Base-by-base conservation (phyloP, 2,113 vertebrate species). In the Mobula hypostoma region DNA sequence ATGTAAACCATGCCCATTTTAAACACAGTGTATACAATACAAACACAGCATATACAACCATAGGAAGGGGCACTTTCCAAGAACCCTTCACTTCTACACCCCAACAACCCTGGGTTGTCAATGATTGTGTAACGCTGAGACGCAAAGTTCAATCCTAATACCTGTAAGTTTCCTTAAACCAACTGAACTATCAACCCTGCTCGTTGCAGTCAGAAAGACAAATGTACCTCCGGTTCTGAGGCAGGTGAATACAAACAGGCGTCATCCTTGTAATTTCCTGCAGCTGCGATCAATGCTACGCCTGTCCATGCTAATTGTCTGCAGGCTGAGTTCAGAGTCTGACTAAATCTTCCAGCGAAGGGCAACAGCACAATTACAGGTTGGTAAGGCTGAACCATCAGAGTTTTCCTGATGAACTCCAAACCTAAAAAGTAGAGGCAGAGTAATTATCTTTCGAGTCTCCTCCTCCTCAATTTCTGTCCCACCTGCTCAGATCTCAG, bases 211-310 rank as follows among this genome's bases (percentile, higher is more conserved):
- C 7, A 11, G 82, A 85, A 85, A 7, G 24, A 12, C 63, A 27
- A 93, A 56, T 92, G 0, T 94, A 98, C 98, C 97, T 98, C 98
- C 0, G 97, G 97, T 95, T 98, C 98, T 0, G 98, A 98, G 0
- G 98, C 98, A 0, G 98, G 98, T 0, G 98, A 99, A 95, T 98
- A 98, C 27, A 97, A 95, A 80, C 98, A 98, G 94, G 98, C 97
- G 0, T 98, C 97, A 0, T 98, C 97, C 94, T 96, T 96, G 96
- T 98, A 97, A 95, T 99, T 99, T 21, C 98, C 98, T 0, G 98
- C 98, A 0, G 98, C 98, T 0, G 97, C 96, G 0, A 99, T 96
- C 87, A 98, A 7, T 80, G 96, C 96, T 0, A 95, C 97, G 0
- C 98, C 97, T 0, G 36, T 87, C 1, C 85, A 95, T 0, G 96